These are phyloP conservation scores for Lucilia sericata DNA, from an alignment of 1,140 invertebrate genomes.

Conservation along the genomic window DNA sequence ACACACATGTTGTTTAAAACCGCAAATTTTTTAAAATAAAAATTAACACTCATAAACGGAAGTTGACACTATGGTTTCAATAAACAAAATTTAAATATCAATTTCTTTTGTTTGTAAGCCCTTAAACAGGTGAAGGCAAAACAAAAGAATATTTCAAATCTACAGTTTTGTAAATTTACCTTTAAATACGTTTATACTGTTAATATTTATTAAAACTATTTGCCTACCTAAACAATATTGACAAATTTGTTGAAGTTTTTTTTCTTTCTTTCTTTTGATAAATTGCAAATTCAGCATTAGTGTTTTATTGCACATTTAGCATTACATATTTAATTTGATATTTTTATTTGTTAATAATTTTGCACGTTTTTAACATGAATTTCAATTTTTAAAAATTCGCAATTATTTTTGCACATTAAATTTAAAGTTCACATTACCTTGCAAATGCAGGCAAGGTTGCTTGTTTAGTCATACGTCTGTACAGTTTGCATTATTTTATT, in stretches of 20 bases:
- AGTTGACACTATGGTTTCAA: conserved; percentile 2
- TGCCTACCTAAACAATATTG: no score
- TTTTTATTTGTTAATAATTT: background rate
- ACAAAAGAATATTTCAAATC: no score
- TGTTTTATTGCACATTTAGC: background rate
- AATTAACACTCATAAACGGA: background rate
- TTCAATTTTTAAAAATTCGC: background rate
- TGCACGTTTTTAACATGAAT: conserved; percentile 11
- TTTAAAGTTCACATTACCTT: conserved; percentile 9
- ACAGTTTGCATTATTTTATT: background rate
- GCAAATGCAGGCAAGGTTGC: background rate
- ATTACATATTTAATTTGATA: background rate
- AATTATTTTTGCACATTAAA: background rate
- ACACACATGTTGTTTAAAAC: no score
- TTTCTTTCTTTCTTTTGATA: background rate
- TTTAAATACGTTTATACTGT: no score
- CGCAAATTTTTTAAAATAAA: background rate
- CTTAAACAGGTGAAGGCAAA: no score
- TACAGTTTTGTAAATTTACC: no score
- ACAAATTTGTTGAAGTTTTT: background rate
- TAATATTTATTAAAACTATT: no score
- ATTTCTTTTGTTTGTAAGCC: no score
- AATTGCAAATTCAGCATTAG: conserved; percentile 5
- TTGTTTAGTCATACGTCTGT: background rate
- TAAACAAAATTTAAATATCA: background rate